Percentiles rank a stretch among this genome's conserved stretches.
These are phyloP conservation scores for Lepidochrysops patricia DNA, from an alignment of 2,888 invertebrate genomes.

Conservation along the genomic window DNA sequence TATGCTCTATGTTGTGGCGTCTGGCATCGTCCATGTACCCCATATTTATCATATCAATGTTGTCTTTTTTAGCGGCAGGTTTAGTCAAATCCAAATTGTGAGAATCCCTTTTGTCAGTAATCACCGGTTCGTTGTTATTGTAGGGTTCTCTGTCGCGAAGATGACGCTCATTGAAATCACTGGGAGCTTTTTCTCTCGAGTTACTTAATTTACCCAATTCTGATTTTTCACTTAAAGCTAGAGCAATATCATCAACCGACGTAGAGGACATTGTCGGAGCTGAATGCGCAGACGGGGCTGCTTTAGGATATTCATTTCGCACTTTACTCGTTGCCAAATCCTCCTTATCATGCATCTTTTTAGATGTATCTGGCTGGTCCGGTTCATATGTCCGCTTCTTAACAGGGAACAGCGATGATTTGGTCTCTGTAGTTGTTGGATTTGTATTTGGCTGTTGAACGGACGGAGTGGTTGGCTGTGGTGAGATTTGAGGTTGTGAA, in stretches of 20 bases:
- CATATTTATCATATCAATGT: slow-evolving; percentile 68
- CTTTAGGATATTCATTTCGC: slow-evolving; percentile 48
- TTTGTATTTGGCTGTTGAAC: slow-evolving; percentile 29
- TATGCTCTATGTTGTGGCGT: slow-evolving; percentile 37
- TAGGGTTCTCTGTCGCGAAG: slow-evolving; percentile 36
- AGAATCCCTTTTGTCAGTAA: slow-evolving; percentile 39
- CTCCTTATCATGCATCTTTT: slow-evolving; percentile 44
- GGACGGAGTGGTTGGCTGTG: slow-evolving; percentile 35
- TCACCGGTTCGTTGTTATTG: slow-evolving; percentile 27
- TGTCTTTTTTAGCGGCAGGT: slow-evolving; percentile 46
- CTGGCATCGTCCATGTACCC: slow-evolving; percentile 64
- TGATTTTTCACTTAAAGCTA: slow-evolving; percentile 57
- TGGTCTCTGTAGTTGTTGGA: slow-evolving; percentile 40
- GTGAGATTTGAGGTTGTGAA: slow-evolving; percentile 44
- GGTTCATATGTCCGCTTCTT: slow-evolving; percentile 78
- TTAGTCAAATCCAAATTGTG: slow-evolving; percentile 35
- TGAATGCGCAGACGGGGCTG: slow-evolving; percentile 28
- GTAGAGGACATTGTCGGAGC: slow-evolving; percentile 34
- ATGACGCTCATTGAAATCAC: slow-evolving; percentile 34
- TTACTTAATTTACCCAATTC: slow-evolving; percentile 48
- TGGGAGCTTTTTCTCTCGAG: slow-evolving; percentile 40
- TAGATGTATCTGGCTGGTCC: slow-evolving; percentile 41
- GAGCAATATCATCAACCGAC: slow-evolving; percentile 58
- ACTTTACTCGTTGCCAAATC: slow-evolving; percentile 24
- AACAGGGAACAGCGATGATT: slow-evolving; percentile 72